Conservation (phyloP, 2,113 vertebrate genomes). For the Mystacornis crossleyi region DNA sequence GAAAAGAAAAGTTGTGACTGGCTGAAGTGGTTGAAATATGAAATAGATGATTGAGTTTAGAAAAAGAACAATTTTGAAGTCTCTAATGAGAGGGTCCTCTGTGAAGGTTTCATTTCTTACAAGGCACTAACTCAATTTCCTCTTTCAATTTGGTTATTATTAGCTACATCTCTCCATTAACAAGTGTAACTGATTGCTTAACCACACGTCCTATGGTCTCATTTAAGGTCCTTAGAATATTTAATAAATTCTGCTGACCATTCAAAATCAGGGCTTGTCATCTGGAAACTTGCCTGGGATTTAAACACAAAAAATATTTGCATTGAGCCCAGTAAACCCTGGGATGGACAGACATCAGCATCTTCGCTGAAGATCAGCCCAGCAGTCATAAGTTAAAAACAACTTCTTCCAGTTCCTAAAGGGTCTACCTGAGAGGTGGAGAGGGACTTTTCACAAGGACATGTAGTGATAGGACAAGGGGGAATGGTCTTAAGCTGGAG, state of each 20-base stretch:
- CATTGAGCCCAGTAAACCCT: neutral
- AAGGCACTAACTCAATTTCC: slow-evolving; percentile 11
- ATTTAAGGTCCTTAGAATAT: neutral
- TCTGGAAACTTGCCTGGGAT: neutral
- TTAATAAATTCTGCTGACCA: neutral
- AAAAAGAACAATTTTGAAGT: neutral
- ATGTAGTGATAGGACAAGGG: neutral
- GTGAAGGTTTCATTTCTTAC: neutral
- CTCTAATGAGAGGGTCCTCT: neutral
- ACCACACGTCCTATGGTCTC: neutral
- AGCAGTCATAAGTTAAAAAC: neutral
- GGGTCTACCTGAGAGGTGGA: neutral
- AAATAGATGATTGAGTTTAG: neutral
- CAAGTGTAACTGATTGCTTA: neutral
- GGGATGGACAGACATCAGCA: neutral
- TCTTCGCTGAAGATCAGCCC: neutral
- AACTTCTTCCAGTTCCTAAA: neutral
- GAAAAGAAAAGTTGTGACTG: neutral
- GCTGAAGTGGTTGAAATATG: neutral
- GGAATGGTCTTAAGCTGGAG: neutral
- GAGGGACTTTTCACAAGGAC: neutral
- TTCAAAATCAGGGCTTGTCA: neutral
- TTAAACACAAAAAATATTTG: neutral
- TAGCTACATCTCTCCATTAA: neutral
- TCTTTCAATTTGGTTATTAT: slow-evolving; percentile 20